These are phyloP conservation scores for Aythya baeri DNA, from an alignment of 2,113 vertebrate species.

Conservation along the genomic window DNA sequence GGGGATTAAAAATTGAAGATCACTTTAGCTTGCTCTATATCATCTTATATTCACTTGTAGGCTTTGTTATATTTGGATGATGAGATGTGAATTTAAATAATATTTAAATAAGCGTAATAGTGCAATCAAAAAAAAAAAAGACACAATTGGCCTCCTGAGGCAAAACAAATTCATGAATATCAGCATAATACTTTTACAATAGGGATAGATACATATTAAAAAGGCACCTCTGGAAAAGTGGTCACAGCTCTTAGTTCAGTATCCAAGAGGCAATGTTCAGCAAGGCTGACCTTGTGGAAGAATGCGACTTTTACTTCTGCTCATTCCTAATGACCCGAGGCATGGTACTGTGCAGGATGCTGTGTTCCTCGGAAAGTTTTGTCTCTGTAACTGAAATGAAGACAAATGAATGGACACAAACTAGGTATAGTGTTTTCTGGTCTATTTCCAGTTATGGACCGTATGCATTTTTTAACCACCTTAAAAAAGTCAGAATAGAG, in stretches of 20 bases:
- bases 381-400: background rate
- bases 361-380: background rate
- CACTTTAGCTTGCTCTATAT: conserved; percentile 1
- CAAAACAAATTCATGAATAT: background rate
- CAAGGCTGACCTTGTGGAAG: background rate
- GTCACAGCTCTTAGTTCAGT: background rate
- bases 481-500: background rate
- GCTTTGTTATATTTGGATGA: conserved; percentile 13
- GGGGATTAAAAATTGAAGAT: conserved; percentile 44
- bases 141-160: background rate
- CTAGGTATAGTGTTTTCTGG: background rate
- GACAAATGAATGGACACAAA: background rate
- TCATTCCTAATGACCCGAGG: background rate
- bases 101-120: background rate
- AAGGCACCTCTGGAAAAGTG: background rate
- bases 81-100: conserved; percentile 1
- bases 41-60: conserved; percentile 9
- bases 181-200: background rate
- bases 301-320: background rate
- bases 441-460: background rate
- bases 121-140: background rate
- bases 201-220: background rate
- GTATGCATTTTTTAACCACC: background rate
- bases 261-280: background rate
- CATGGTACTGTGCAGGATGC: background rate